These are phyloP conservation scores for Epistrophella euchroma DNA, from an alignment of 2,888 invertebrate genomes.

Conservation along the genomic window DNA sequence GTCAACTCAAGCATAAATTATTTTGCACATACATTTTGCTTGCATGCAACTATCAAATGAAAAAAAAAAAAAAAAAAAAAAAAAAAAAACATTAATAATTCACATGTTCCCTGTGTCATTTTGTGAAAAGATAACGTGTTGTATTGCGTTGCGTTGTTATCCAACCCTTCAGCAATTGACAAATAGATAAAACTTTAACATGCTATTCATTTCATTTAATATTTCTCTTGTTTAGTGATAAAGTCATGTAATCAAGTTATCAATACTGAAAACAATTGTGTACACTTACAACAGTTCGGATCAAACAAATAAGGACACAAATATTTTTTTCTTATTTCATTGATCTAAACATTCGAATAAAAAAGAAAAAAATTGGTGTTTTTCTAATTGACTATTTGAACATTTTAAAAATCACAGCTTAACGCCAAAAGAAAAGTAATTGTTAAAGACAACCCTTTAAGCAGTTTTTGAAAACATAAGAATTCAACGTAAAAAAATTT, in stretches of 20 bases:
- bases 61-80: neutral
- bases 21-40: neutral
- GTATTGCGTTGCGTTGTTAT: neutral
- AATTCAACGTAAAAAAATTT: too few species aligned
- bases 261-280: conserved; percentile 8
- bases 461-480: too few species aligned
- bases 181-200: neutral
- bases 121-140: neutral
- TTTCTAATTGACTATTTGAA: too few species aligned
- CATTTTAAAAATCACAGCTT: too few species aligned
- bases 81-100: neutral
- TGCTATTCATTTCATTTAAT: neutral
- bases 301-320: neutral
- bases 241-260: conserved; percentile 5
- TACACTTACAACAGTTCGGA: neutral
- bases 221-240: neutral
- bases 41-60: neutral
- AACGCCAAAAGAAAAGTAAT: too few species aligned
- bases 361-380: too few species aligned
- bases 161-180: neutral
- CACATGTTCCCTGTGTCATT: neutral
- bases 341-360: too few species aligned
- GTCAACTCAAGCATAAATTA: neutral
- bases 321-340: neutral
- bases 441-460: too few species aligned